phyloP scores from a whole-genome alignment of 2,113 vertebrate genomes.

The Morphnarchus princeps region DNA sequence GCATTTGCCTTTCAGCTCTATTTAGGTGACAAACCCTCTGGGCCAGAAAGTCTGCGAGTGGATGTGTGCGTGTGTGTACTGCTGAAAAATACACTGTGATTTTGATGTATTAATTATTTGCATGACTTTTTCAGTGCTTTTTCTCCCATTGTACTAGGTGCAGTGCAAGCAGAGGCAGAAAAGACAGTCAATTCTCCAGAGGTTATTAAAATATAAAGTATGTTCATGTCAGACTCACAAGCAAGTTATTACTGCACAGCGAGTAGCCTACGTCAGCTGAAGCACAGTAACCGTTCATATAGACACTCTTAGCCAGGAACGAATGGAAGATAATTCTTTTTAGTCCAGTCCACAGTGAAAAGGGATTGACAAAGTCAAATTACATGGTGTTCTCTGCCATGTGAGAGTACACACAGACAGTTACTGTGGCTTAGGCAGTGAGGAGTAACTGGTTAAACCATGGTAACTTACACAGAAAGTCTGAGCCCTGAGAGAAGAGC shows the following conservation, averaged over 20 bases:
- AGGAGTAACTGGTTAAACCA: neutral
- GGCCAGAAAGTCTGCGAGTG: neutral
- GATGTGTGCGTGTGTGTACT: neutral
- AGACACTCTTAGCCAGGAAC: neutral
- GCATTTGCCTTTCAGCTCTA: neutral
- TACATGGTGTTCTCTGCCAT: neutral
- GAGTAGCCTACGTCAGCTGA: neutral
- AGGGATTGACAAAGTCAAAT: conserved; percentile 29
- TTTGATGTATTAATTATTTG: conserved; percentile 28
- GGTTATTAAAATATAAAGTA: conserved; percentile 53
- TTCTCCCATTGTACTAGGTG: neutral
- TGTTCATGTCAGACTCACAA: conserved; percentile 30
- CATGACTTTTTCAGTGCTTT: neutral
- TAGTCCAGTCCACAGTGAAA: neutral
- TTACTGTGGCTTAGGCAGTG: neutral
- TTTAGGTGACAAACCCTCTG: neutral
- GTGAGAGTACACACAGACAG: neutral
- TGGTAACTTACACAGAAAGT: neutral
- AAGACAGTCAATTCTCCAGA: conserved; percentile 7
- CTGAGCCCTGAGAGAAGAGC: neutral
- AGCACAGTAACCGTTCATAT: neutral
- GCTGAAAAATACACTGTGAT: neutral
- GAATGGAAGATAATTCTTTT: conserved; percentile 24
- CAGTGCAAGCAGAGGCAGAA: conserved; percentile 2
- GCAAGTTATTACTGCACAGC: conserved; percentile 36